These are phyloP conservation scores for Flexamia atlantica DNA, from an alignment of 2,888 invertebrate species.

Conservation along the genomic window DNA sequence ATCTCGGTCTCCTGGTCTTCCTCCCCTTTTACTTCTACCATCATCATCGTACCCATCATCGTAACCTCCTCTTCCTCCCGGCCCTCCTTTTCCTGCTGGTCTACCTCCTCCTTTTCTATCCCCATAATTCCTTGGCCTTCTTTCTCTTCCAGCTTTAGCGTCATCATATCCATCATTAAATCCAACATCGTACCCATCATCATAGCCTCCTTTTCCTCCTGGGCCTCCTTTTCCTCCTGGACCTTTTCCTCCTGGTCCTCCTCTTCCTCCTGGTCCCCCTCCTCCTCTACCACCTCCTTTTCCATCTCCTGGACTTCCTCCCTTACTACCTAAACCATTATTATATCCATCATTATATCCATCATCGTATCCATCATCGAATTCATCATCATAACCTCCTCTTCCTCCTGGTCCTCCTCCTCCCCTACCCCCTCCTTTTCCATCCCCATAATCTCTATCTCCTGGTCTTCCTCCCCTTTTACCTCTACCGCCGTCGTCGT, in stretches of 20 bases:
- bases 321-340: neutral
- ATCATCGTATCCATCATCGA: neutral
- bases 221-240: neutral
- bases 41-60: slow-evolving; percentile 28
- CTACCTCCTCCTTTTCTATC: neutral
- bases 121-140: neutral
- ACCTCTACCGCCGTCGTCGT: neutral
- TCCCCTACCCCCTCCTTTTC: neutral
- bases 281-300: neutral
- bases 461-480: neutral
- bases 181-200: neutral
- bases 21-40: neutral
- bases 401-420: neutral
- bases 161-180: slow-evolving; percentile 11
- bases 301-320: slow-evolving; percentile 13
- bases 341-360: neutral
- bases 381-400: neutral
- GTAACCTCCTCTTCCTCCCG: neutral
- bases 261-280: neutral
- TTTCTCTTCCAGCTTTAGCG: neutral
- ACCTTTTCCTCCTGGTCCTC: neutral
- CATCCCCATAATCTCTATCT: neutral
- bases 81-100: neutral
- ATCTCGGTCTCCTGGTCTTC: neutral
- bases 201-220: neutral